Conservation (phyloP, 2,113 vertebrate genomes). For the Emydura subglobosa region DNA sequence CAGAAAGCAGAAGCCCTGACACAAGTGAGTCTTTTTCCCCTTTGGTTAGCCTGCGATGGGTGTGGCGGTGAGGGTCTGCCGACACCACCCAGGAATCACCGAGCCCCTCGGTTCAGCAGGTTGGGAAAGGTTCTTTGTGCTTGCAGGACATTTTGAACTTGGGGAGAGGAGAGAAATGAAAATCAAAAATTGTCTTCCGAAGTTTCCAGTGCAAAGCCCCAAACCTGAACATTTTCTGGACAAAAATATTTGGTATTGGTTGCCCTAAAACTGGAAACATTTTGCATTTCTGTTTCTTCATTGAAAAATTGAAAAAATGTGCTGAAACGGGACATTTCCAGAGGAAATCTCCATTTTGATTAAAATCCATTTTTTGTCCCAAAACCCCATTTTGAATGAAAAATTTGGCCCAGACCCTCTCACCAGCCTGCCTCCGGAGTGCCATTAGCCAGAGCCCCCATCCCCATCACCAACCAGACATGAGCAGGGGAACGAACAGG, state of each 20-base stretch:
- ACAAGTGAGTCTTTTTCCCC: background rate
- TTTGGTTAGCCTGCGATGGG: background rate
- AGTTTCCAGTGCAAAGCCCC: background rate
- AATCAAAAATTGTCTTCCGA: background rate
- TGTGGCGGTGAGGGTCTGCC: background rate
- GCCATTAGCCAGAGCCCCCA: background rate
- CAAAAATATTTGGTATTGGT: background rate
- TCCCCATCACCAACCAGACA: background rate
- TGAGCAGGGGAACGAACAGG: background rate
- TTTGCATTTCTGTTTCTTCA: background rate
- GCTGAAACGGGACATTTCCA: background rate
- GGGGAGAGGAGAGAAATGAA: background rate
- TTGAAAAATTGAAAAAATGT: background rate
- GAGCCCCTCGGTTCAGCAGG: background rate
- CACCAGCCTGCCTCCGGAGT: background rate
- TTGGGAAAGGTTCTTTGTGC: background rate
- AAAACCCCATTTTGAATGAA: background rate
- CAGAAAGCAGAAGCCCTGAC: background rate
- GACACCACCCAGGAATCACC: accelerated
- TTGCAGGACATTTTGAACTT: background rate
- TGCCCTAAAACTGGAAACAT: background rate
- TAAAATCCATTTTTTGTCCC: background rate
- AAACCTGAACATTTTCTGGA: background rate
- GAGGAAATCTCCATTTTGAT: background rate
- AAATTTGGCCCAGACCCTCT: background rate